Conservation (phyloP, 1,140 invertebrate genomes). For the Lamellibrachia luymesi region DNA sequence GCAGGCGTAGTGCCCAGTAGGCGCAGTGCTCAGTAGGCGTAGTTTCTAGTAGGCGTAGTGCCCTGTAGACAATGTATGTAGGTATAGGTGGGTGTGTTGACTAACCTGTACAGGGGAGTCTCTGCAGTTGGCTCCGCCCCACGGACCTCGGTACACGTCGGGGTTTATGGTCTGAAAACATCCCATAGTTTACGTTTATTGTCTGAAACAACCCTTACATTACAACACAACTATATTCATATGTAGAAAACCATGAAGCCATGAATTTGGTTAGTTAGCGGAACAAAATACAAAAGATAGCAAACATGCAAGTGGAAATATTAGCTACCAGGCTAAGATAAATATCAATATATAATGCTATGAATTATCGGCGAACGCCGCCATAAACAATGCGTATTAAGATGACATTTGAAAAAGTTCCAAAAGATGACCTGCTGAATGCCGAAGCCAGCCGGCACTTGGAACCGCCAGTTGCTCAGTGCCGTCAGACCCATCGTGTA, state of each 20-base stretch:
- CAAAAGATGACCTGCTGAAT: conserved; percentile 72
- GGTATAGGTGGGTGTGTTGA: neutral
- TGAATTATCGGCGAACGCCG: no score
- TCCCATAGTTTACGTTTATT: conserved; percentile 63
- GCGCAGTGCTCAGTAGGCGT: neutral
- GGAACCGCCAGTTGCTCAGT: conserved; percentile 75
- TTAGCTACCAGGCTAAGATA: no score
- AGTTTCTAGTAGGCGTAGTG: neutral
- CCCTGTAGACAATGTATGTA: no score
- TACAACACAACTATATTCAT: neutral
- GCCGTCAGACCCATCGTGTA: conserved; percentile 81
- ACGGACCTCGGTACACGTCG: conserved; percentile 83
- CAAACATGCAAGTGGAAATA: no score
- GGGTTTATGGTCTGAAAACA: conserved; percentile 75
- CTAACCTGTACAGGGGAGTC: conserved; percentile 80
- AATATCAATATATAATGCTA: no score
- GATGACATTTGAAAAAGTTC: no score
- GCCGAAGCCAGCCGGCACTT: conserved; percentile 72
- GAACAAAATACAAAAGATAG: neutral
- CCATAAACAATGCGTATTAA: no score
- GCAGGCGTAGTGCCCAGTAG: no score
- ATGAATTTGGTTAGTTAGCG: neutral
- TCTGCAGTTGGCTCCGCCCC: conserved; percentile 82
- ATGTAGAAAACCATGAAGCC: neutral
- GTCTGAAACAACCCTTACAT: conserved; percentile 57